A percentile compares a stretch with the other conserved stretches of the same genome.
These are phyloP conservation scores for Drosophila nr. perissopoda DNA, from an alignment of 2,888 invertebrate species.

Conservation along the genomic window DNA sequence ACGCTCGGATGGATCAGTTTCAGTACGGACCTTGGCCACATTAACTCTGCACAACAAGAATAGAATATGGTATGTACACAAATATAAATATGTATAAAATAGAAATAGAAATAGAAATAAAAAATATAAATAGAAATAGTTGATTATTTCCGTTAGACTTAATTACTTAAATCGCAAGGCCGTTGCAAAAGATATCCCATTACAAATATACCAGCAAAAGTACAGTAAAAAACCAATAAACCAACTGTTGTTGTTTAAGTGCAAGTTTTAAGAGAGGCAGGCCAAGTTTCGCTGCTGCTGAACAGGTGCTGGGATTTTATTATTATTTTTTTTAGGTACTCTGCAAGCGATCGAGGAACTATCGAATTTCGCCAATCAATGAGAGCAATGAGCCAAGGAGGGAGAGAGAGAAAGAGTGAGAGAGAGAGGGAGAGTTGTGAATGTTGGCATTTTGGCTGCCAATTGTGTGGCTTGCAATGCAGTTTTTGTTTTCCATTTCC, in stretches of 20 bases:
- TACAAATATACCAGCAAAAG: conserved; percentile 36
- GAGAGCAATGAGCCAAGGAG: not conserved
- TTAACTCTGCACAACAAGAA: conserved; percentile 47
- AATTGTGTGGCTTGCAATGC: conserved; percentile 60
- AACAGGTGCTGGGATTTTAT: conserved; percentile 48
- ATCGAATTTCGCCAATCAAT: conserved; percentile 75
- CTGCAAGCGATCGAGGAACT: conserved; percentile 32
- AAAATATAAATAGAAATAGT: conserved; percentile 38
- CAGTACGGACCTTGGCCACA: conserved; percentile 76
- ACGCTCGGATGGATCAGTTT: conserved; percentile 65
- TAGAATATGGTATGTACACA: conserved; percentile 4
- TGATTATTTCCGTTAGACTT: conserved; percentile 72
- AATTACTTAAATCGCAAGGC: conserved; percentile 64
- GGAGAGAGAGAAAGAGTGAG: conserved; percentile 51
- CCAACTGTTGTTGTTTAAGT: conserved; percentile 39
- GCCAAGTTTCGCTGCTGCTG: conserved; percentile 17
- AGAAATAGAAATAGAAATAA: conserved; percentile 25
- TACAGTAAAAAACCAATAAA: conserved; percentile 4
- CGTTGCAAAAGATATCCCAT: conserved; percentile 48
- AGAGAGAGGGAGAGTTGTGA: conserved; percentile 58
- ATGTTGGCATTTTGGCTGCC: conserved; percentile 79
- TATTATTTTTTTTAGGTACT: conserved; percentile 2
- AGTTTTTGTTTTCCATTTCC: conserved; percentile 44
- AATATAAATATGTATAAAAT: not conserved
- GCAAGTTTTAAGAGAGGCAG: conserved; percentile 19